A percentile compares a stretch with the other conserved stretches of the same genome.
Conservation (phyloP, 2,113 vertebrate genomes). For the Elaphurus davidianus region DNA sequence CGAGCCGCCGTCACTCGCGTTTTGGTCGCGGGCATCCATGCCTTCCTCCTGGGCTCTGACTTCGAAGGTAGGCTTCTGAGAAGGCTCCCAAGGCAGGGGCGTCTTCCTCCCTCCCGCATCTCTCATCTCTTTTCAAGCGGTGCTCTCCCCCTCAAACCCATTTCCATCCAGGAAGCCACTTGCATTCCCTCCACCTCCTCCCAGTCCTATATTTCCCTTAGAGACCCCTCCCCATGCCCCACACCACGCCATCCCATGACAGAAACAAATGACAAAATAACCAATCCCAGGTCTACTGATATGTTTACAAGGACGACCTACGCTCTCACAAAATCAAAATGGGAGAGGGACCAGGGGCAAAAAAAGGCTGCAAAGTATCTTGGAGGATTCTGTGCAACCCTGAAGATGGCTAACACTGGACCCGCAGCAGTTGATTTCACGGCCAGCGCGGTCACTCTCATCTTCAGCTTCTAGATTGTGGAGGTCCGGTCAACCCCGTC, state of each 20-base stretch:
- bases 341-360: slow-evolving; percentile 72
- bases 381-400: slow-evolving; percentile 77
- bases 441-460: slow-evolving; percentile 81
- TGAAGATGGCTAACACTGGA: slow-evolving; percentile 81
- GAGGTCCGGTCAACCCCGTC: slow-evolving; percentile 97
- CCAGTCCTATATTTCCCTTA: slow-evolving; percentile 5
- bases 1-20: not conserved
- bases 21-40: not conserved
- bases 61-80: not conserved
- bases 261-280: slow-evolving; percentile 80
- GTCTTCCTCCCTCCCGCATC: not conserved
- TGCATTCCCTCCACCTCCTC: not conserved
- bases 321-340: slow-evolving; percentile 85
- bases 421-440: slow-evolving; percentile 83
- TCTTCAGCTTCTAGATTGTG: slow-evolving; percentile 89
- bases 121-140: not conserved
- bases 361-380: slow-evolving; percentile 80
- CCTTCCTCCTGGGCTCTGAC: not conserved
- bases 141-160: not conserved
- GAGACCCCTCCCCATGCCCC: not conserved
- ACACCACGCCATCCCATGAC: slow-evolving; percentile 56
- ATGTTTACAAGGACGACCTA: slow-evolving; percentile 84
- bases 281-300: slow-evolving; percentile 80
- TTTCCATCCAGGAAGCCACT: slow-evolving; percentile 47
- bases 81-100: not conserved